Conservation (phyloP, 2,888 invertebrate genomes). For the Itoplectis maculator region DNA sequence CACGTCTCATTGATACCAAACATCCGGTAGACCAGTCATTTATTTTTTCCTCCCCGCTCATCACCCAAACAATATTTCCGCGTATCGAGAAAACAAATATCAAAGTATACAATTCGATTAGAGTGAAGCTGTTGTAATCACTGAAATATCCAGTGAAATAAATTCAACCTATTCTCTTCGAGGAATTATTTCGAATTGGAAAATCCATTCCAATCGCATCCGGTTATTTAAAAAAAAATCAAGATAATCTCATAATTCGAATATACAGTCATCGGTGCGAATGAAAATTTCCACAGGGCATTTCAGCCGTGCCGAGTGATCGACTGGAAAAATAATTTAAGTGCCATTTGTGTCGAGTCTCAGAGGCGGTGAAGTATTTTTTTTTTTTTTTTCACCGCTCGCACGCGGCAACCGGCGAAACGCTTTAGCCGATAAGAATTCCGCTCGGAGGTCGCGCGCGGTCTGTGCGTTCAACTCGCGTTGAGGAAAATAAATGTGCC, state of each 20-base stretch:
- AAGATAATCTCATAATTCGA: too few species aligned
- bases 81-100: background rate
- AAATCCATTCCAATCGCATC: too few species aligned
- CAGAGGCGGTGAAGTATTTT: background rate
- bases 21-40: conserved; percentile 24
- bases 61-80: background rate
- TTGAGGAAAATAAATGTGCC: too few species aligned
- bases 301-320: too few species aligned
- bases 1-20: background rate
- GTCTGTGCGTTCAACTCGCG: background rate
- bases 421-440: conserved; percentile 40
- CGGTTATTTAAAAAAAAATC: too few species aligned
- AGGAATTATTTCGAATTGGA: too few species aligned
- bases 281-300: too few species aligned
- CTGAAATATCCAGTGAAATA: too few species aligned
- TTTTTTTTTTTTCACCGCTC: conserved; percentile 8
- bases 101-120: background rate
- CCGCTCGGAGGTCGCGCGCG: background rate
- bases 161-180: too few species aligned
- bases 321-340: too few species aligned
- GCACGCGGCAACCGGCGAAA: conserved; percentile 27
- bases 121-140: background rate
- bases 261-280: too few species aligned
- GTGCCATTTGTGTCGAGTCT: background rate
- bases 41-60: conserved; percentile 6